Conservation (phyloP, 1,140 invertebrate species). For the Aphelinus atriplicis region DNA sequence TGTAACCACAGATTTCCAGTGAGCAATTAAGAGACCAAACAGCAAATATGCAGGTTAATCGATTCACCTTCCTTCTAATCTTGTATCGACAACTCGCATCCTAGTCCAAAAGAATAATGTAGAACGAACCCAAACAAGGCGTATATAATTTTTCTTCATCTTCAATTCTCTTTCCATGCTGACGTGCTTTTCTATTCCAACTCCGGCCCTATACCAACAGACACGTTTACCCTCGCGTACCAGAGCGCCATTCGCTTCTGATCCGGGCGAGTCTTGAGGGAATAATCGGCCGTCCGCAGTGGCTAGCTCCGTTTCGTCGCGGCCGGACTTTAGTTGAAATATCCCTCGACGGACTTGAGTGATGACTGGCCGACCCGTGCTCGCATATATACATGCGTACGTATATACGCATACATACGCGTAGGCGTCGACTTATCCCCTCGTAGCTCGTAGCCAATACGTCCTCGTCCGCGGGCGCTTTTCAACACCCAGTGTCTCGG, state of each 20-base stretch:
- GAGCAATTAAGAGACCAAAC: no score
- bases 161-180: not conserved
- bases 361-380: not conserved
- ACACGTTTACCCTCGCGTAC: no score
- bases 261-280: slow-evolving; percentile 19
- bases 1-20: no score
- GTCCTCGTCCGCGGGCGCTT: no score
- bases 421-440: not conserved
- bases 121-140: slow-evolving; percentile 52
- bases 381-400: not conserved
- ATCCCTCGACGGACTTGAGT: slow-evolving; percentile 24
- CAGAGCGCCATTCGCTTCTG: slow-evolving; percentile 13
- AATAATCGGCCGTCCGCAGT: not conserved
- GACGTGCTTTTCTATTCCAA: not conserved
- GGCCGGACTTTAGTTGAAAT: slow-evolving; percentile 22
- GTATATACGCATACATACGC: not conserved
- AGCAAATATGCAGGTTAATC: no score
- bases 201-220: not conserved
- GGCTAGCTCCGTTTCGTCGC: no score
- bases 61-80: no score
- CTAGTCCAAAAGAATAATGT: no score
- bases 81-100: no score
- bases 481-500: no score
- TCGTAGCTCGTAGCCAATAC: no score
- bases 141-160: not conserved